Evolutionary conservation across 2,797 vertebrate genomes (phyloP).

Genomic region (Oreonectes daqikongensis): DNA sequence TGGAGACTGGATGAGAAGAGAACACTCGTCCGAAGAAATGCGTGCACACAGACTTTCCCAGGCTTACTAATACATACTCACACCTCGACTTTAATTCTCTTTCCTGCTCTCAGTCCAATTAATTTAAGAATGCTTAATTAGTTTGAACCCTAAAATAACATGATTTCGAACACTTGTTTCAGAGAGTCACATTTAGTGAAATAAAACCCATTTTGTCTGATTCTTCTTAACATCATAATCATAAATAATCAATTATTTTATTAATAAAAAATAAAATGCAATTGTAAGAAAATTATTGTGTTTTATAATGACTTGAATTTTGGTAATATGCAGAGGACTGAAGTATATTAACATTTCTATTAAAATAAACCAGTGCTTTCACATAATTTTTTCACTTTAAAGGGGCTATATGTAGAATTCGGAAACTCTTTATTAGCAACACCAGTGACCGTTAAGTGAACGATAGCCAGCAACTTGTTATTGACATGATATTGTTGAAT

Average conservation of each 20-base stretch:
- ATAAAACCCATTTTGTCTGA: not conserved
- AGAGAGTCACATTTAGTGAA: slow-evolving; percentile 10
- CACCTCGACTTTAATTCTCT: slow-evolving; percentile 11
- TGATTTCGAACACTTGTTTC: slow-evolving; percentile 1
- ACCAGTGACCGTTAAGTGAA: no score
- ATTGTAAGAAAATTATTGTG: no score
- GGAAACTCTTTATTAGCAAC: no score
- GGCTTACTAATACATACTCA: slow-evolving; percentile 12
- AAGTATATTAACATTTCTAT: not conserved
- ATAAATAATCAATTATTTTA: not conserved
- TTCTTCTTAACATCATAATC: slow-evolving; percentile 2
- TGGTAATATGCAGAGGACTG: no score
- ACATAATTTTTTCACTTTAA: no score
- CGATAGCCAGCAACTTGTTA: no score
- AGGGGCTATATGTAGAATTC: no score
- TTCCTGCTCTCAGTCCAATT: not conserved
- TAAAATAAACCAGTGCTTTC: not conserved
- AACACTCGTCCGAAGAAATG: slow-evolving; percentile 46
- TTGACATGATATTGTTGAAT: no score
- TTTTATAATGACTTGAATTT: no score
- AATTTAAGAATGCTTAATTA: slow-evolving; percentile 18
- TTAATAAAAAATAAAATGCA: no score
- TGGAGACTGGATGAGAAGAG: slow-evolving; percentile 61
- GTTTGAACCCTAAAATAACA: slow-evolving; percentile 21
- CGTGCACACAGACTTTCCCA: not conserved